These are phyloP conservation scores for Pangasianodon gigas DNA, from an alignment of 2,113 vertebrate species.

Conservation along the genomic window DNA sequence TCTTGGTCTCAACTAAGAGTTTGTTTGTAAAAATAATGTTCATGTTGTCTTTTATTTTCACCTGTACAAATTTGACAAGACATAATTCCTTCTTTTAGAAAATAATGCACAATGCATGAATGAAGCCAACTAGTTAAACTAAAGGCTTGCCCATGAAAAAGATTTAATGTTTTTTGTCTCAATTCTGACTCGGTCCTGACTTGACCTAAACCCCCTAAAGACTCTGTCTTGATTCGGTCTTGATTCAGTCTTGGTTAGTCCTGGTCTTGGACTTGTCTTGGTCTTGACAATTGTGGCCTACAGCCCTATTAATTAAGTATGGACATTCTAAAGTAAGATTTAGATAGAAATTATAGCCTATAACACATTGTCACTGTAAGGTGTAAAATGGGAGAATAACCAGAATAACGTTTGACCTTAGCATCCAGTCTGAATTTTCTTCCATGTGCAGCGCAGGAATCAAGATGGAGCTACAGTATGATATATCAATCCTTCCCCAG, in stretches of 20 bases:
- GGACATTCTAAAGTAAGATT: neutral
- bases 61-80: neutral
- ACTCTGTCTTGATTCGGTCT: neutral
- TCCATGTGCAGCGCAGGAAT: neutral
- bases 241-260: neutral
- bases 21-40: neutral
- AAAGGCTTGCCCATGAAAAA: neutral
- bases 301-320: neutral
- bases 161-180: neutral
- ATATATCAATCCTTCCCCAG: conserved; percentile 3
- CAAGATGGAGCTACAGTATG: neutral
- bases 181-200: neutral
- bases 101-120: neutral
- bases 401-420: neutral
- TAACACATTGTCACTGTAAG: neutral
- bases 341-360: neutral
- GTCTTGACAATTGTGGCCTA: neutral
- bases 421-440: neutral
- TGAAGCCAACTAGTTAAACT: neutral
- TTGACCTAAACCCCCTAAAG: neutral
- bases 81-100: neutral
- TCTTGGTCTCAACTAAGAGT: neutral
- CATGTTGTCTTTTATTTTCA: neutral
- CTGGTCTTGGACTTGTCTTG: neutral
- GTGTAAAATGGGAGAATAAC: neutral